Evolutionary conservation across 2,888 invertebrate genomes (phyloP).

Genomic region (Diplazon laetatorius): DNA sequence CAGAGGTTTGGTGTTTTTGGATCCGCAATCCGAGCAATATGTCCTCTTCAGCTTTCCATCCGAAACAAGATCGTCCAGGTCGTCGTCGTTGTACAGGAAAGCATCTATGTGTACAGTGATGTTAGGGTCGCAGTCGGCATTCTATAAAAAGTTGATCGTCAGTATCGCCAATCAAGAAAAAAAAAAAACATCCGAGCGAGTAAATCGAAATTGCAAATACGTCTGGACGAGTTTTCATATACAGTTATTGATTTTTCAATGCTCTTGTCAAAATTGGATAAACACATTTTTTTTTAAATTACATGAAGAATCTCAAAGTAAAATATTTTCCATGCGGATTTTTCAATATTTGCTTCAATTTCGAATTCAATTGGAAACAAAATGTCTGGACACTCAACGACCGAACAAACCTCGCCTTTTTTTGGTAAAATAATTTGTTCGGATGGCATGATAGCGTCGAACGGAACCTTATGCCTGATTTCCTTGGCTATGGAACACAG

Average conservation of each 20-base stretch:
- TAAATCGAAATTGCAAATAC: no score
- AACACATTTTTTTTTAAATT: no score
- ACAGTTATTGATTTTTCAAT: no score
- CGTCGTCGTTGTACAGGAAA: conserved; percentile 87
- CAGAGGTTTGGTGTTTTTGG: conserved; percentile 82
- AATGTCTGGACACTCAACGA: neutral
- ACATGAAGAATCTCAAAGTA: no score
- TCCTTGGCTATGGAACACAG: conserved; percentile 69
- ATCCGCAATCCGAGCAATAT: conserved; percentile 84
- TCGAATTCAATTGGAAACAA: no score
- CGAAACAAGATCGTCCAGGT: conserved; percentile 85
- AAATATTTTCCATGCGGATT: no score
- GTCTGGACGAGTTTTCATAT: no score
- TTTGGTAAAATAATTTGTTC: conserved; percentile 71
- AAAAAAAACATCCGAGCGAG: no score
- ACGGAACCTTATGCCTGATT: conserved; percentile 71
- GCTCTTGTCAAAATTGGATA: no score
- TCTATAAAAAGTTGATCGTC: conserved; percentile 72
- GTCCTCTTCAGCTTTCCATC: conserved; percentile 82
- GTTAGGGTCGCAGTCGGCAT: conserved; percentile 84
- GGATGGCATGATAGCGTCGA: conserved; percentile 71
- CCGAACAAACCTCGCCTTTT: conserved; percentile 70
- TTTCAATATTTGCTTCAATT: no score
- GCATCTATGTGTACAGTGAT: conserved; percentile 87
- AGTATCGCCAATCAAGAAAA: no score